Evolutionary conservation across 2,113 vertebrate genomes (phyloP).

Genomic region (Ramphastos sulfuratus): DNA sequence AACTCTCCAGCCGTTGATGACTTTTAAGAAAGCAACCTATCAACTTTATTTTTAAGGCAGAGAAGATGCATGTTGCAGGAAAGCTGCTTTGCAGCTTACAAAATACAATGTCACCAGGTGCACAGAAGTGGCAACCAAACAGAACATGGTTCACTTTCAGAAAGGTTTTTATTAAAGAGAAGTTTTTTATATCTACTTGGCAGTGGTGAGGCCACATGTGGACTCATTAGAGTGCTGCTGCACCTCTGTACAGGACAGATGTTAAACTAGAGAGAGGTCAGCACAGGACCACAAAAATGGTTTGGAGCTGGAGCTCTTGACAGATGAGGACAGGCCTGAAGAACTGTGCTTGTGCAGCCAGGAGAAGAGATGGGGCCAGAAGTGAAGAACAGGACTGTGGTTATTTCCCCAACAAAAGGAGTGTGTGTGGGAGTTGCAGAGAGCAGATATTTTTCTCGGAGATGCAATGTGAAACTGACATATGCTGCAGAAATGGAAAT

Average conservation of each 20-base stretch:
- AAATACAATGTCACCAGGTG: not conserved
- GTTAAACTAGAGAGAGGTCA: not conserved
- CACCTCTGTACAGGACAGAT: not conserved
- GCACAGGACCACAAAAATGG: no score
- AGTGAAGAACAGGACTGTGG: not conserved
- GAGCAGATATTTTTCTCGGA: not conserved
- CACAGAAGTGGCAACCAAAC: not conserved
- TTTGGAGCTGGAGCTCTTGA: not conserved
- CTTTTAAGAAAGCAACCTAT: not conserved
- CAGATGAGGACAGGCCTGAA: not conserved
- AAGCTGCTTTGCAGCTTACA: not conserved
- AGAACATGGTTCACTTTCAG: not conserved
- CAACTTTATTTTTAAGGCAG: not conserved
- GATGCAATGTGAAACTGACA: not conserved
- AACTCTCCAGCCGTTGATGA: not conserved
- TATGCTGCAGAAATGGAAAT: not conserved
- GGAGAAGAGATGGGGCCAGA: not conserved
- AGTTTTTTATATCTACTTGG: not conserved
- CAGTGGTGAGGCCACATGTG: not conserved
- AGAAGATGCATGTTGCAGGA: not conserved
- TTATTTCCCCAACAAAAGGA: not conserved
- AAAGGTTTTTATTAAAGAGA: not conserved
- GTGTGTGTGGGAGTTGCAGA: not conserved
- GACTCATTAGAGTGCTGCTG: not conserved
- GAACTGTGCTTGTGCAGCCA: not conserved